Base-by-base conservation (phyloP, 2,113 vertebrate genomes). In the Odocoileus virginianus region DNA sequence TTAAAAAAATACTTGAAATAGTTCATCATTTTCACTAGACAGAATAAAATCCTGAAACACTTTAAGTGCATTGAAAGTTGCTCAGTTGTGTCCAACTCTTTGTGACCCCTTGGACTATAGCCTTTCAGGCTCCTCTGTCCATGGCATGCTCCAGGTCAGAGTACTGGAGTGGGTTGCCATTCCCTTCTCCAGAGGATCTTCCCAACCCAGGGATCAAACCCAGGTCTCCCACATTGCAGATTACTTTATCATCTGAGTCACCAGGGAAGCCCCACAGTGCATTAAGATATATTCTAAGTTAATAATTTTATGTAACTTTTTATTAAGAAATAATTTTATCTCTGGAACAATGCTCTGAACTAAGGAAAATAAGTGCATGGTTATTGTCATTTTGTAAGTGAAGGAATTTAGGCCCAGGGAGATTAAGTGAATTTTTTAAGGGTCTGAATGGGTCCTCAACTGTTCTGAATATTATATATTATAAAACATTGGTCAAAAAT, bases 381-480 rank as follows among this genome's bases (percentile, higher is more conserved):
- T 71, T 67, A 82, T 45, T 67, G 12, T 33, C 5, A 40, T 17
- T 45, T 30, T 30, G 27, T 21, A 71, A 57, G 71, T 67, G 5
- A 79, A 87, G 36, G 64, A 3, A 82, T 87, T 78, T 30, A 50
- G 71, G 21, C 6, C 33, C 8, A 43, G 28, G 58, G 6, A 83
- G 12, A 60, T 57, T 50, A 84, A 97, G 12, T 84, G 25, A 87
- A n/a, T 60, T n/a, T 94, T 93, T 95, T 71, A 78, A 94, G 61
- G 47, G 3, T 25, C 76, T n/a, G 19, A 96, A 50, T 90, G n/a
- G 60, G 4, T 84, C 4, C 14, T 47, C 4, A 71, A 33, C 43
- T 92, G 2, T 93, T 93, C 6, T 93, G 45, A 84, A 95, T 84
- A 57, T 52, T 88, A 16, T 36, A 64, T 60, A 19, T 55, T 67